Conservation (phyloP, 2,797 vertebrate genomes). For the Sardinella longiceps region DNA sequence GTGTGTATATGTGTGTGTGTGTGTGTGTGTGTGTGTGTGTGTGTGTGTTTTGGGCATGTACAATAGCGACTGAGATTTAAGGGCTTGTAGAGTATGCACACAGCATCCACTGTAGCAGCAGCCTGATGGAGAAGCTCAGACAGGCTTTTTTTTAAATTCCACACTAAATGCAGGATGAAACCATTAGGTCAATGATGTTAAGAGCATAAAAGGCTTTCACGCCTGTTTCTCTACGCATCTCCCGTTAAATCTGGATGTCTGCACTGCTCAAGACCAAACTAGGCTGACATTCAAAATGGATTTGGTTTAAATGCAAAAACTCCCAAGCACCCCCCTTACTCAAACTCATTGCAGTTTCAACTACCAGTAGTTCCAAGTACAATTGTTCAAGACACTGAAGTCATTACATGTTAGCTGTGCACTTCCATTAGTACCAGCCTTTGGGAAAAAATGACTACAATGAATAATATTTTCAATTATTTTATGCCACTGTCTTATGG, state of each 20-base stretch:
- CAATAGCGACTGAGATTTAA: slow-evolving; percentile 5
- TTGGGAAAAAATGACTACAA: not conserved
- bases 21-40: not conserved
- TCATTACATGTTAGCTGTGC: not conserved
- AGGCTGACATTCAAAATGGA: not conserved
- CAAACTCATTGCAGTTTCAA: not conserved
- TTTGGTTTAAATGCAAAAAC: not conserved
- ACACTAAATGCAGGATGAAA: slow-evolving; percentile 10
- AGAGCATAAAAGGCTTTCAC: not conserved
- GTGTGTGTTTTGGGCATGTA: too few species aligned
- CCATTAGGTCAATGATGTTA: not conserved
- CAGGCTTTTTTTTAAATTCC: slow-evolving; percentile 22
- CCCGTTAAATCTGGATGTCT: not conserved
- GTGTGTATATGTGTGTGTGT: not conserved
- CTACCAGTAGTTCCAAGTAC: not conserved
- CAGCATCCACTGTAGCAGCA: not conserved
- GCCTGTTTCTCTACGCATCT: not conserved
- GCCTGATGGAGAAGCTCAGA: not conserved
- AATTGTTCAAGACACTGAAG: not conserved
- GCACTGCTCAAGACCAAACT: not conserved
- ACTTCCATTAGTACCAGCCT: not conserved
- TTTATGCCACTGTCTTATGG: not conserved
- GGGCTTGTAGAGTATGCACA: not conserved
- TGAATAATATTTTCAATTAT: not conserved
- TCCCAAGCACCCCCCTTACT: not conserved